Conservation (phyloP, 2,888 invertebrate species). For the Isotomurus palustris region DNA sequence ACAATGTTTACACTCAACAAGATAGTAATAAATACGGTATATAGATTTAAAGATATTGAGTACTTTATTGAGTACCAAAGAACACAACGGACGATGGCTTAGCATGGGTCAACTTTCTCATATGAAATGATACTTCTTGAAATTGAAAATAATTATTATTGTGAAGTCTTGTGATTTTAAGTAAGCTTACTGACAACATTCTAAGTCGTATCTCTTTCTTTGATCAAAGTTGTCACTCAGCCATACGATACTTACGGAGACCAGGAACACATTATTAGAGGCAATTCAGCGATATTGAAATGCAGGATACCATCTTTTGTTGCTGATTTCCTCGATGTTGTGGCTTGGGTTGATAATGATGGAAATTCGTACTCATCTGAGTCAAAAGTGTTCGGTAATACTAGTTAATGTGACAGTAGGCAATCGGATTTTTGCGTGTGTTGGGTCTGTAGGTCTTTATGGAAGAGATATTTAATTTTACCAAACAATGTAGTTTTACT, state of each 20-base stretch:
- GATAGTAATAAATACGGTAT: conserved; percentile 5
- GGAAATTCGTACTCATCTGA: conserved; percentile 47
- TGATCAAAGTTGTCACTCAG: conserved; percentile 71
- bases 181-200: no score
- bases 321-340: conserved; percentile 84
- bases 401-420: no score
- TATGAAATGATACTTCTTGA: no score
- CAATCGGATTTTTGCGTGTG: background rate
- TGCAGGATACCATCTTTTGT: conserved; percentile 80
- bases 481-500: no score
- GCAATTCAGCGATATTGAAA: conserved; percentile 44
- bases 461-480: background rate
- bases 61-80: no score
- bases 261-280: conserved; percentile 53
- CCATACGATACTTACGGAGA: conserved; percentile 86
- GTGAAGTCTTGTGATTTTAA: no score
- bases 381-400: background rate
- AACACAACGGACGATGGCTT: background rate
- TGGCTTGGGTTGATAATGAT: conserved; percentile 65
- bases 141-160: no score
- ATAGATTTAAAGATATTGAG: no score
- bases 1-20: conserved; percentile 45
- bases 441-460: background rate
- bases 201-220: background rate
- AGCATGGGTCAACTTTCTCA: background rate